Base-by-base conservation (phyloP, 2,113 vertebrate species). In the Gymnobelideus leadbeateri region DNA sequence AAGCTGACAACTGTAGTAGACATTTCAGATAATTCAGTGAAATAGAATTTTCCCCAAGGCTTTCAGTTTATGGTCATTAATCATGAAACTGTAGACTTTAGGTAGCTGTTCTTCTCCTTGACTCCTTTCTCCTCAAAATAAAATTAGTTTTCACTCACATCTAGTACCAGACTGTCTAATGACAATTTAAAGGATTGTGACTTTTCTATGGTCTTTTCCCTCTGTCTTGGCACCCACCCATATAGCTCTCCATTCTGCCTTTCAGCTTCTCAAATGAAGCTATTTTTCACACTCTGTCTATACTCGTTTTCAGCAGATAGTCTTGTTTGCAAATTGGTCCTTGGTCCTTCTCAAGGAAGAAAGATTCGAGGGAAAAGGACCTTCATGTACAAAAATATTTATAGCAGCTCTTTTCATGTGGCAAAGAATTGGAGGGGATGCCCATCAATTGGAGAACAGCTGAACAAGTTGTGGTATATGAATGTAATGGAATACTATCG, bases 21-120 rank as follows among this genome's bases (percentile, higher is more conserved):
- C 68, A 43, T 43, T 84, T 84, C 5, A 68, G 61, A 68, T 68
- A 68, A 68, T 68, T 68, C 61, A 68, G 31, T 68, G 68, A 84
- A 84, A 84, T 84, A 43, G 68, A 84, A 43, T 84, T 84, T 77
- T 43, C 68, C 68, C n/a, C 68, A 43, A 43, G 68, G 68, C 16
- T 84, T 84, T 84, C 37, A 84, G 68, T 84, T 84, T 84, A 43
- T 43, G 68, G 68, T 84, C 68, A 84, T 84, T 84, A 84, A 84
- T 84, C 68, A 84, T 84, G 57, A 61, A 68, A 68, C 11, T 68
- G 68, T 43, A 43, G 68, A 84, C 31, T 77, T 77, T 77, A 77
- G 61, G 68, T 84, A 43, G 19, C n/a, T 84, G 68, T 19, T 84
- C n/a, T 84, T 84, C 68, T 77, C 61, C 61, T 84, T 84, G 68